Evolutionary conservation across 2,113 vertebrate species (phyloP).

Genomic region (Ciconia stormi): DNA sequence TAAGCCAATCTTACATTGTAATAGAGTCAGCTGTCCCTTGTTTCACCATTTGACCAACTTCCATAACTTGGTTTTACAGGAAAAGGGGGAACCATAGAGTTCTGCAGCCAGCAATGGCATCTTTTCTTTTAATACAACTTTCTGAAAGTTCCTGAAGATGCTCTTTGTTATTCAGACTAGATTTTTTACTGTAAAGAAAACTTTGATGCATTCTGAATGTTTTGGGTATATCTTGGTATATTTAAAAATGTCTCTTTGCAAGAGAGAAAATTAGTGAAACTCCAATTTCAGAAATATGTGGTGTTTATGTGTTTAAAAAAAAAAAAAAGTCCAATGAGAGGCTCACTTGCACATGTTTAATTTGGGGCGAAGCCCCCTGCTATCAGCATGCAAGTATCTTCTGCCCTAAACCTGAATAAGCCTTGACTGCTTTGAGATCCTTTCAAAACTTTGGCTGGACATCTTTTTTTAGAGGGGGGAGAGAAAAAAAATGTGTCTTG

Average conservation of each 20-base stretch:
- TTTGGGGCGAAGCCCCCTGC: neutral
- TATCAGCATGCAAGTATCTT: neutral
- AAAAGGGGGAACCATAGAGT: neutral
- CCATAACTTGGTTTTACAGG: neutral
- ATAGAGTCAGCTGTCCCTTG: neutral
- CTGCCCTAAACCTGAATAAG: neutral
- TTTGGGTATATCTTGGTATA: neutral
- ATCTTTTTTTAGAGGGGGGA: neutral
- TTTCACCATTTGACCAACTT: neutral
- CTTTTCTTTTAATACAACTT: neutral
- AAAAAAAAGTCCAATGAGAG: neutral
- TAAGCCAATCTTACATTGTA: neutral
- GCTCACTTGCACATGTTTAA: neutral
- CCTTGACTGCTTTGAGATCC: neutral
- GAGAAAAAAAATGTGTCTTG: neutral
- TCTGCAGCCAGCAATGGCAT: neutral
- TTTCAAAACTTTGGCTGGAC: neutral
- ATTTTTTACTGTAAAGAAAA: neutral
- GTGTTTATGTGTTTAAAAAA: neutral
- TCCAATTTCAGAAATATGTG: neutral
- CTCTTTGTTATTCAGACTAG: neutral
- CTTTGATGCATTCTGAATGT: neutral
- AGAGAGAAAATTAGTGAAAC: neutral
- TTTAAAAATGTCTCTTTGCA: neutral
- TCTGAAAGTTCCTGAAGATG: neutral